Base-by-base conservation (phyloP, 2,888 invertebrate genomes). In the Chrysomela aeneicollis region DNA sequence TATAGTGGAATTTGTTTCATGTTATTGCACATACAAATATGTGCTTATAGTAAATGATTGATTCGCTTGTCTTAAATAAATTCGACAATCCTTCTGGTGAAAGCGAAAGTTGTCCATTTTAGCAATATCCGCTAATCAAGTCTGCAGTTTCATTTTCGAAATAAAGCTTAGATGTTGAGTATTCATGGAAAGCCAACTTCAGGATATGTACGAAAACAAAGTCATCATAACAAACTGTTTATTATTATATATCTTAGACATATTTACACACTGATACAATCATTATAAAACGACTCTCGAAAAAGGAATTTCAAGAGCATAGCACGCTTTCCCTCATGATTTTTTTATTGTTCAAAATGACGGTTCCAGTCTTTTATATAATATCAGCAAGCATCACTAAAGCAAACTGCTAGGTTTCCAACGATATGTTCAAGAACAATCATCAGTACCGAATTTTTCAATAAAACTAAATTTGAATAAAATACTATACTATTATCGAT, bases 201-300 rank as follows among this genome's bases (percentile, higher is more conserved):
- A n/a, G n/a, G n/a, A n/a, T n/a, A n/a, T n/a, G n/a, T n/a, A n/a
- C n/a, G 37, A 61, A 59, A 53, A 47, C 35, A 12, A 35, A 30
- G 26, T 26, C 21, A 52, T 64, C 32, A 70, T 74, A 74, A 74
- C 74, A 74, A 75, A 73, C 68, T 73, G 66, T 42, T 75, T 73
- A 71, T 69, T 71, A 50, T n/a, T 66, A 58, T 68, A 58, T 66
- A 71, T 68, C 68, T 65, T 69, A 62, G 64, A 68, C 63, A 55
- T 71, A 73, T 71, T 69, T 69, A 73, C 73, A 74, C 73, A 72
- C 73, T 71, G 73, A 72, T 71, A 73, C 65, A 71, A 69, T 66
- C 65, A 63, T 68, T 71, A 69, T 62, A 71, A 71, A 71, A 69
- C 68, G 69, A 69, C 67, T 68, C 60, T 69, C 61, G 66, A 61